Percentiles rank a stretch among this genome's conserved stretches.
Evolutionary conservation across 2,888 invertebrate species (phyloP).

Genomic region (Polymixis flavicincta): DNA sequence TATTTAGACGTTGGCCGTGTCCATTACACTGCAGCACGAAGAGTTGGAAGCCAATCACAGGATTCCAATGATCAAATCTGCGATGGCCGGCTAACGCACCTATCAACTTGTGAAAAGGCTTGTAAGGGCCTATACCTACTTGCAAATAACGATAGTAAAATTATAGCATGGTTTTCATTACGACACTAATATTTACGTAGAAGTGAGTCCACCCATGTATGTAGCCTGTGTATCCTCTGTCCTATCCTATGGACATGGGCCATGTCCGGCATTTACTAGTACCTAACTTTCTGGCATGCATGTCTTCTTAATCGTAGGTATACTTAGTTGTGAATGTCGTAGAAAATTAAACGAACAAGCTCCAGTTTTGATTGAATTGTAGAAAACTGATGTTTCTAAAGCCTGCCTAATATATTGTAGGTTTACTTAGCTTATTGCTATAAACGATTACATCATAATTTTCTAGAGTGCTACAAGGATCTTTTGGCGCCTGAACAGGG

Average conservation of each 20-base stretch:
- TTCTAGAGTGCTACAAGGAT: background rate
- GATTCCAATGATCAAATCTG: conserved; percentile 5
- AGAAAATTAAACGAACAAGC: conserved; percentile 29
- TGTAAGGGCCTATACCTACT: background rate
- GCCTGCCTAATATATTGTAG: conserved; percentile 38
- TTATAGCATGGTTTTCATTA: conserved; percentile 29
- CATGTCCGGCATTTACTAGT: conserved; percentile 36
- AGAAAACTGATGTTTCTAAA: conserved; percentile 29
- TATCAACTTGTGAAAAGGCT: background rate
- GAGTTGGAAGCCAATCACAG: background rate
- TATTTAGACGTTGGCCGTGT: conserved; percentile 4
- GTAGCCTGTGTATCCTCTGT: conserved; percentile 31
- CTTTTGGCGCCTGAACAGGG: background rate
- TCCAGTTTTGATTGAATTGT: conserved; percentile 44
- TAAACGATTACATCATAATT: conserved; percentile 12
- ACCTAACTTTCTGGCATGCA: conserved; percentile 29
- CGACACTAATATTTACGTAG: conserved; percentile 31
- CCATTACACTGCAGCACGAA: conserved; percentile 1
- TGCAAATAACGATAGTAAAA: conserved; percentile 2
- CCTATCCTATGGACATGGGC: conserved; percentile 17
- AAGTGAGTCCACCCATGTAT: conserved; percentile 37
- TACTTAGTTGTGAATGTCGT: conserved; percentile 36
- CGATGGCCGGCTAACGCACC: conserved; percentile 19
- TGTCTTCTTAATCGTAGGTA: conserved; percentile 45
- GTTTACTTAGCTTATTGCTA: conserved; percentile 25